Evolutionary conservation across 2,797 vertebrate genomes (phyloP).

Genomic region (Phoxinus dragarum): DNA sequence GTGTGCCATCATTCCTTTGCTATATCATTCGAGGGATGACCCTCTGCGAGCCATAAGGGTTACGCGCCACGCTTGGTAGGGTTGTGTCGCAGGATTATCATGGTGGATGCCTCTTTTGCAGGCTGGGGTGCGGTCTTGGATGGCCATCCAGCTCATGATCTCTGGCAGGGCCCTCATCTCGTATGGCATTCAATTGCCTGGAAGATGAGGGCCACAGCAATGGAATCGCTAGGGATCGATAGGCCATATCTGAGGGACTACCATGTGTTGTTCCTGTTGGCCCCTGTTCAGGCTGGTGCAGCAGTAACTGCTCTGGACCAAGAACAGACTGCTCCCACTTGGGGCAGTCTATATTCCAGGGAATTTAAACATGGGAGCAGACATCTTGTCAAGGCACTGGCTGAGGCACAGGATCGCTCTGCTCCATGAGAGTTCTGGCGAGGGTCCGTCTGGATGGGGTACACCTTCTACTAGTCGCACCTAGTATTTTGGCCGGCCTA

Average conservation of each 20-base stretch:
- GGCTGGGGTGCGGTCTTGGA: background rate
- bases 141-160: background rate
- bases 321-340: background rate
- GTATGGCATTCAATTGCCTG: too few species aligned
- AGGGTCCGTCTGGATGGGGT: background rate
- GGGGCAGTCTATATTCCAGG: too few species aligned
- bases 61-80: too few species aligned
- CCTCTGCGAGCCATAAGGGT: too few species aligned
- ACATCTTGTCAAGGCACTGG: too few species aligned
- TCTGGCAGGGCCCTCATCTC: too few species aligned
- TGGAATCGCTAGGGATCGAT: background rate
- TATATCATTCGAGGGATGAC: background rate
- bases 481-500: background rate
- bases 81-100: background rate
- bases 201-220: background rate
- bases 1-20: background rate
- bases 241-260: background rate
- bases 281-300: background rate
- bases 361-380: too few species aligned
- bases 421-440: background rate
- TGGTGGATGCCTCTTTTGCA: background rate
- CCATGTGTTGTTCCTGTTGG: background rate
- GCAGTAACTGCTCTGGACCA: background rate
- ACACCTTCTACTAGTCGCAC: background rate
- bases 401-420: too few species aligned